Percentiles rank a stretch among this genome's conserved stretches.
Conservation (phyloP, 2,888 invertebrate genomes). For the Arctia plantaginis region DNA sequence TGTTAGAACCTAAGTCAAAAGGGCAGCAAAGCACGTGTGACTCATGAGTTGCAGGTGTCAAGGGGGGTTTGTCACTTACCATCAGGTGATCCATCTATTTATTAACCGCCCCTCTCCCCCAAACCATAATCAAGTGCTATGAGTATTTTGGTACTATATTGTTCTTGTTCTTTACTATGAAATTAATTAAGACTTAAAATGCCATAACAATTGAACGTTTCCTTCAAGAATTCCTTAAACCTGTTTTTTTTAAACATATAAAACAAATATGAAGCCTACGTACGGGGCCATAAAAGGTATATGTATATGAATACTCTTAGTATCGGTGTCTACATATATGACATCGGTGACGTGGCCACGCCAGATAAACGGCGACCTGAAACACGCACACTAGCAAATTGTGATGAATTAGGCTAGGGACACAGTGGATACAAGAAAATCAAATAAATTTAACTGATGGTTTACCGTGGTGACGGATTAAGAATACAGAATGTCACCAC, state of each 20-base stretch:
- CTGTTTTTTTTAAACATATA: not conserved
- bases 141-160: not conserved
- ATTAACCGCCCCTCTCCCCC: too few species aligned
- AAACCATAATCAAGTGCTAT: not conserved
- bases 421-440: constrained; percentile 35
- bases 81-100: too few species aligned
- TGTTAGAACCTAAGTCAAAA: too few species aligned
- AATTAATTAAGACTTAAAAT: not conserved
- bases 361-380: constrained; percentile 71
- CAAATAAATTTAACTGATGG: not conserved
- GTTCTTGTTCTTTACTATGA: not conserved
- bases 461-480: too few species aligned
- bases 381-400: constrained; percentile 63
- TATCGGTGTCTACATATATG: constrained; percentile 54
- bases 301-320: constrained; percentile 1
- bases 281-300: constrained; percentile 1
- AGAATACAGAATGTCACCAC: too few species aligned
- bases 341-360: constrained; percentile 71
- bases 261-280: not conserved
- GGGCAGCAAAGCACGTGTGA: too few species aligned
- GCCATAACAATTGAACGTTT: not conserved
- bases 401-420: constrained; percentile 45
- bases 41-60: too few species aligned
- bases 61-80: too few species aligned
- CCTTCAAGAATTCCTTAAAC: not conserved